Conservation (phyloP, 2,113 vertebrate species). For the Datnioides undecimradiatus region DNA sequence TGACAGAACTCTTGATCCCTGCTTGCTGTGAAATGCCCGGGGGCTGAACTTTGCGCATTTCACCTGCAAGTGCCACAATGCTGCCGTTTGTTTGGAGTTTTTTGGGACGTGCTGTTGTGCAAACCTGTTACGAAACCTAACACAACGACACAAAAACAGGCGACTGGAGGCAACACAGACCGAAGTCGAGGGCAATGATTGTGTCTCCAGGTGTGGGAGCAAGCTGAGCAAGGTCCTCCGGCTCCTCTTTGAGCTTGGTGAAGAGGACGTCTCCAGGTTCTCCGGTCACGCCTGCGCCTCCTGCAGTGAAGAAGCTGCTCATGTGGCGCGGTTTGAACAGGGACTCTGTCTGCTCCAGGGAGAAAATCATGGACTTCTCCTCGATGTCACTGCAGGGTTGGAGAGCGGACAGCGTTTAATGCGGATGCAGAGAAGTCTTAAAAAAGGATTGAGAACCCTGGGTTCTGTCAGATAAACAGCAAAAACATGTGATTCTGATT, state of each 20-base stretch:
- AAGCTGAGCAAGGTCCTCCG: conserved; percentile 93
- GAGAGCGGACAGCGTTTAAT: not conserved
- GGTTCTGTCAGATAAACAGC: no score
- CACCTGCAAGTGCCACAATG: no score
- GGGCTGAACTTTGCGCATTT: no score
- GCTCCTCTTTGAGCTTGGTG: conserved; percentile 96
- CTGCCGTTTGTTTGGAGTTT: no score
- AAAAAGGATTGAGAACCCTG: no score
- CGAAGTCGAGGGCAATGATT: conserved; percentile 93
- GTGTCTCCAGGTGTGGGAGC: conserved; percentile 94
- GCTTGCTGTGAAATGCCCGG: no score
- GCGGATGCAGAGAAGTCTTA: not conserved
- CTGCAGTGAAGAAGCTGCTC: conserved; percentile 83
- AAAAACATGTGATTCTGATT: no score
- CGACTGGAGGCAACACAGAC: conserved; percentile 75
- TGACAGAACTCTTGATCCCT: no score
- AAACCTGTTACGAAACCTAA: no score
- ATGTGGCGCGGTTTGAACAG: conserved; percentile 91
- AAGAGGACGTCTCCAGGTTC: conserved; percentile 88
- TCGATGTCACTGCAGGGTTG: conserved; percentile 89
- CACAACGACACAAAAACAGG: no score
- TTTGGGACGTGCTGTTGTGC: no score
- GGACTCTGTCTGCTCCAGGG: conserved; percentile 95
- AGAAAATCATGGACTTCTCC: conserved; percentile 92
- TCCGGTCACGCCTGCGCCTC: conserved; percentile 32